Evolutionary conservation across 37 sponge, comb jelly and placozoan genomes (phyloP), one percentile per base, ranked within the genome.

Genomic region (Spongilla lacustris): DNA sequence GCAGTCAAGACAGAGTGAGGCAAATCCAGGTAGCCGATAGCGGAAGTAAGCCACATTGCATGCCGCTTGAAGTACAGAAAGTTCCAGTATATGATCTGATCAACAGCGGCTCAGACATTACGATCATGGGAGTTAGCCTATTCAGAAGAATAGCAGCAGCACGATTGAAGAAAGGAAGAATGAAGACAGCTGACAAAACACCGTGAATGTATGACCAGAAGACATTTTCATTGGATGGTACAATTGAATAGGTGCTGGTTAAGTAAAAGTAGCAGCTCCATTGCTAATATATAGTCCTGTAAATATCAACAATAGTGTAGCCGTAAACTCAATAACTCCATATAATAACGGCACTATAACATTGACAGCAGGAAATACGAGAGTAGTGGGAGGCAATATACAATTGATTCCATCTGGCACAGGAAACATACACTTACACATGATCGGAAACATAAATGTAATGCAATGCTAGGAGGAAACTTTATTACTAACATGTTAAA

Each of bases 61-160:
- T 31, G 32, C 0, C 14, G 24, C 31, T 80, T 8, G n/a, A 26
- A 26, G 5, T 80, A 9, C 81, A 68, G 48, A 58, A 58, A n/a
- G 70, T 80, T 25, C 81, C 69, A 9, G 81, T 68, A 4, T 66
- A 67, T 30, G 81, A 69, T 49, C 36, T 80, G 34, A 80, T 80
- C 30, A 58, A 79, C 41, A 79, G 28, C 5, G 80, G 2, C 5
- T 34, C 80, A 25, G 81, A 80, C 50, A 66, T 80, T 9, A 80
- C 81, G 4, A 80, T 80, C 27, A 80, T 80, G 26, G 81, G 81
- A 50, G 81, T 68, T 49, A 9, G n/a, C 4, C 30, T 80, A 8
- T 69, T 80, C 19, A 66, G 68, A 30, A 25, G 74, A 23, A 38
- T 68, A 30, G 81, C 70, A 69, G 11, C 50, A 4, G 81, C 74